A percentile compares a stretch with the other conserved stretches of the same genome.
Evolutionary conservation across 2,888 invertebrate genomes (phyloP).

Genomic region (Trissoscelio sp.): DNA sequence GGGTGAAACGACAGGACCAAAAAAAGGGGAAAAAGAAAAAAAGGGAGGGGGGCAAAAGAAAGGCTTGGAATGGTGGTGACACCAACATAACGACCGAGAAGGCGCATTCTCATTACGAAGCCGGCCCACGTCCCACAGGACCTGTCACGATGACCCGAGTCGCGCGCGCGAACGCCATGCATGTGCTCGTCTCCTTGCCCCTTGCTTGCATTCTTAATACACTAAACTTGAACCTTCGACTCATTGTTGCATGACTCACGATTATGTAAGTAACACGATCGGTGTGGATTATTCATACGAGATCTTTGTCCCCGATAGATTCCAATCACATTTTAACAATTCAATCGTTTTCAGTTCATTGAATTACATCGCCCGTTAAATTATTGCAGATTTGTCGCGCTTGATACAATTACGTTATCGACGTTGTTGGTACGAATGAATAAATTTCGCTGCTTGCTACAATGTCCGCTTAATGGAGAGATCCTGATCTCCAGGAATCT

Average conservation of each 20-base stretch:
- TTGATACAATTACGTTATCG: conserved; percentile 54
- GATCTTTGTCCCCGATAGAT: conserved; percentile 66
- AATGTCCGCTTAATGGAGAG: conserved; percentile 1
- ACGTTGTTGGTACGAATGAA: conserved; percentile 6
- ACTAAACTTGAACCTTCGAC: conserved; percentile 67
- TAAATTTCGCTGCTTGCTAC: conserved; percentile 27
- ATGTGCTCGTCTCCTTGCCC: conserved; percentile 51
- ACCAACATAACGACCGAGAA: conserved; percentile 72
- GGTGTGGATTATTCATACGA: conserved; percentile 66
- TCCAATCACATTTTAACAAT: conserved; percentile 67
- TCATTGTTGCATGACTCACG: conserved; percentile 69
- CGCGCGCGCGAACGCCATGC: conserved; percentile 56
- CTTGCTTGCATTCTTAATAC: conserved; percentile 60
- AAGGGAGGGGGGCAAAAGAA: no score
- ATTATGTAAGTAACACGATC: conserved; percentile 67
- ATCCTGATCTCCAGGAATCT: conserved; percentile 20
- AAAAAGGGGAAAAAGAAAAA: no score
- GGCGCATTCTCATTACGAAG: conserved; percentile 69
- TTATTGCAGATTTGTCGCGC: conserved; percentile 60
- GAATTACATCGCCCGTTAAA: conserved; percentile 60
- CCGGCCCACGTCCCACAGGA: conserved; percentile 76
- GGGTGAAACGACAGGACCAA: no score
- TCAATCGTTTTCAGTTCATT: conserved; percentile 66
- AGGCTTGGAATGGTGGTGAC: conserved; percentile 69
- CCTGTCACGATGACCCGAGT: conserved; percentile 74